Conservation (phyloP, 2,797 vertebrate species). For the Hoplostethus atlanticus region DNA sequence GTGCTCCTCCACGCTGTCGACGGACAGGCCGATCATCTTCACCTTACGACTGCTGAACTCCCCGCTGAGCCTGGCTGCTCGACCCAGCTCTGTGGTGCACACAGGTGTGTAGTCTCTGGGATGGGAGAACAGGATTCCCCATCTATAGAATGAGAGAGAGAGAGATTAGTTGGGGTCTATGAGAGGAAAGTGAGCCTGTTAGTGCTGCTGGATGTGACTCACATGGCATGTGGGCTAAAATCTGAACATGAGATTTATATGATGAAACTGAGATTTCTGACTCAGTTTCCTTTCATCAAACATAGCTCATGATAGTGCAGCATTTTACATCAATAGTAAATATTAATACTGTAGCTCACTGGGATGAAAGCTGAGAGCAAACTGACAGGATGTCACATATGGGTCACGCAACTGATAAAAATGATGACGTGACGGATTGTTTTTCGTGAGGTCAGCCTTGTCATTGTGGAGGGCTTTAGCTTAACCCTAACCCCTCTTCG, state of each 20-base stretch:
- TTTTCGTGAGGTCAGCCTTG: not conserved
- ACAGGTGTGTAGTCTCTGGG: conserved; percentile 94
- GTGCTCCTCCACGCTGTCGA: conserved; percentile 90
- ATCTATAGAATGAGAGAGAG: conserved; percentile 78
- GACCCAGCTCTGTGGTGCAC: conserved; percentile 95
- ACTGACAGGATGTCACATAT: conserved; percentile 31
- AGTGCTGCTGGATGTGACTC: too few relatives aligned
- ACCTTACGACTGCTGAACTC: conserved; percentile 91
- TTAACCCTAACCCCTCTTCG: not conserved
- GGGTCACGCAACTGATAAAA: not conserved
- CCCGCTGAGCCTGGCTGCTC: conserved; percentile 83
- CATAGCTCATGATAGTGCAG: not conserved
- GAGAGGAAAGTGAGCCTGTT: not conserved
- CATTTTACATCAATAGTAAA: not conserved
- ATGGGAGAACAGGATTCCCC: conserved; percentile 96
- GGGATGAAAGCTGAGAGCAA: not conserved
- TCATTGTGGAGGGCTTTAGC: not conserved
- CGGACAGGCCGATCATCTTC: conserved; percentile 92
- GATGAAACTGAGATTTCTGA: not conserved
- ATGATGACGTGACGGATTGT: not conserved
- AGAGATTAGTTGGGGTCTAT: not conserved
- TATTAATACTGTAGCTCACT: not conserved
- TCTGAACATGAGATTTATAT: not conserved
- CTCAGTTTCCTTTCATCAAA: not conserved
- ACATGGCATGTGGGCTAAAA: too few relatives aligned